phyloP scores from a whole-genome alignment of 2,113 vertebrate species.

The Notechis scutatus region DNA sequence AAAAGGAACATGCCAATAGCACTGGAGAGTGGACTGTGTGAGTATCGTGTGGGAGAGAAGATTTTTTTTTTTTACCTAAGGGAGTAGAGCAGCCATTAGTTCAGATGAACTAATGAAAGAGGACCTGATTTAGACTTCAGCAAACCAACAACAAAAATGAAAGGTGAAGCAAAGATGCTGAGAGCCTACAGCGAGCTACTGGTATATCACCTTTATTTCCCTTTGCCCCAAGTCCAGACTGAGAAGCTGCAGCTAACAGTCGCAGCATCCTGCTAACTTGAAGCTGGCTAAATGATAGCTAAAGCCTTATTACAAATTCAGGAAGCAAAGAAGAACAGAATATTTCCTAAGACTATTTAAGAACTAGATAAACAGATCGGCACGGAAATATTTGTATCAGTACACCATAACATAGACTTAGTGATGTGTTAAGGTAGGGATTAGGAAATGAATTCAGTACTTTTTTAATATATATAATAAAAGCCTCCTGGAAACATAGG shows the following conservation, averaged over 20 bases:
- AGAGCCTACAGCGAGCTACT: background rate
- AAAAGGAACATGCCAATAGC: background rate
- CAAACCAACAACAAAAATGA: background rate
- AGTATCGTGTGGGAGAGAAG: background rate
- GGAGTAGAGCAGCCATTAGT: background rate
- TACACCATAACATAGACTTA: background rate
- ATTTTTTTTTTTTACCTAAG: background rate
- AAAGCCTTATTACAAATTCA: background rate
- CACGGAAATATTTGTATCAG: background rate
- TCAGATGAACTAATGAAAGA: background rate
- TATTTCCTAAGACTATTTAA: background rate
- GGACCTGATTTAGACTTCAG: background rate
- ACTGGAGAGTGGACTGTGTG: background rate
- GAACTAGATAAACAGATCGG: background rate
- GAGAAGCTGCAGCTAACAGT: background rate
- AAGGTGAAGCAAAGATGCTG: background rate
- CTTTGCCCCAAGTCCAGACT: background rate
- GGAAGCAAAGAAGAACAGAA: background rate
- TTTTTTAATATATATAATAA: background rate
- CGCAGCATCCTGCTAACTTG: background rate
- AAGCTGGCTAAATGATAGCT: background rate
- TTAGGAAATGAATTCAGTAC: background rate
- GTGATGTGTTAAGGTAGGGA: background rate
- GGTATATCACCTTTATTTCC: background rate
- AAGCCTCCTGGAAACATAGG: background rate